phyloP scores from a whole-genome alignment of 1,140 invertebrate species.

The Adoxophyes honmai region DNA sequence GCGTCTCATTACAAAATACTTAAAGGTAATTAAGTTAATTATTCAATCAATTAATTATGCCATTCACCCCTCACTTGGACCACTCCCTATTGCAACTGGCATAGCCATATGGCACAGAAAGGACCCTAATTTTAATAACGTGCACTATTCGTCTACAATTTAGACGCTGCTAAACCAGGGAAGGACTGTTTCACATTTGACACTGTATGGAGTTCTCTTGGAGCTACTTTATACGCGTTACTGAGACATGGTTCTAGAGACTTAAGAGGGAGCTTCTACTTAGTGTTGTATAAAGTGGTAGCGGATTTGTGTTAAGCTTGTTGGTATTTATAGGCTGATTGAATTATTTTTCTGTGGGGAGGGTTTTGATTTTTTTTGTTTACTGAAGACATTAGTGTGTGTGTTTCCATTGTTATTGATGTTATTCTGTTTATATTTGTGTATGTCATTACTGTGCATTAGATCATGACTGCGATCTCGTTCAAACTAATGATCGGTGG shows the following conservation, averaged over 20 bases:
- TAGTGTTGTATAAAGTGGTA: neutral
- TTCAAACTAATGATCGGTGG: too few relatives aligned
- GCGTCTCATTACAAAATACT: too few relatives aligned
- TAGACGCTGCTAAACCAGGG: neutral
- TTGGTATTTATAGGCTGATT: neutral
- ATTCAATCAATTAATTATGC: neutral
- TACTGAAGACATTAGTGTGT: too few relatives aligned
- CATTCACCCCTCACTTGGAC: neutral
- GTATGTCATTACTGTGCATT: too few relatives aligned
- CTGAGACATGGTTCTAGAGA: too few relatives aligned
- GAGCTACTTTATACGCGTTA: too few relatives aligned
- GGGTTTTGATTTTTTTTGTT: neutral
- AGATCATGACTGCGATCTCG: too few relatives aligned
- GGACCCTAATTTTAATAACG: slow-evolving; percentile 10
- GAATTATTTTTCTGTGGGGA: neutral
- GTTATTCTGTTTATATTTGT: too few relatives aligned
- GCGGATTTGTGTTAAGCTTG: neutral
- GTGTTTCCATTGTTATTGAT: too few relatives aligned
- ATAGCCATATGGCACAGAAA: neutral
- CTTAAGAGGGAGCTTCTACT: neutral
- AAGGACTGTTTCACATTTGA: too few relatives aligned
- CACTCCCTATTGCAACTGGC: neutral
- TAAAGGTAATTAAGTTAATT: too few relatives aligned
- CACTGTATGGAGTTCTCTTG: too few relatives aligned
- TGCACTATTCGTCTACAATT: neutral